These are phyloP conservation scores for Siphamia tubifer DNA, from an alignment of 2,113 vertebrate species.

Conservation along the genomic window DNA sequence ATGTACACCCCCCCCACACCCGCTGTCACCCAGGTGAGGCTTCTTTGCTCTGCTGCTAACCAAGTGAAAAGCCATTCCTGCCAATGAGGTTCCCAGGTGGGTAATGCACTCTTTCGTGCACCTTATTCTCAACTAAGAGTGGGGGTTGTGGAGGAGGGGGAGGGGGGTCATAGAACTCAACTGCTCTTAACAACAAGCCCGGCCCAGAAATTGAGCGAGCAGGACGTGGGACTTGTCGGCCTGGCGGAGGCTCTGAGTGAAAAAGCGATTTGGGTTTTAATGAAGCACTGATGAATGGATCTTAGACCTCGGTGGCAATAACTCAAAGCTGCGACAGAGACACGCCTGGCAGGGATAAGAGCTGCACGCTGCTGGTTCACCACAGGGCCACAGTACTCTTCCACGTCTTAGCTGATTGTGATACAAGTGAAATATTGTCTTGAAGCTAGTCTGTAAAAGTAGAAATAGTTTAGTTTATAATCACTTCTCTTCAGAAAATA, in stretches of 20 bases:
- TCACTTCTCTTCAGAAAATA: too few relatives aligned
- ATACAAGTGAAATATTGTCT: slow-evolving; percentile 1
- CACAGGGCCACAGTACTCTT: slow-evolving; percentile 24
- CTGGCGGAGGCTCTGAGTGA: slow-evolving; percentile 45
- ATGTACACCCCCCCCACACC: background rate
- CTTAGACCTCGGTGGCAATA: slow-evolving; percentile 57
- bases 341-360: slow-evolving; percentile 48
- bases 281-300: slow-evolving; percentile 69
- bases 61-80: slow-evolving; percentile 38
- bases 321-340: slow-evolving; percentile 60
- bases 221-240: slow-evolving; percentile 48
- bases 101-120: slow-evolving; percentile 45
- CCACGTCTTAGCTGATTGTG: slow-evolving; percentile 10
- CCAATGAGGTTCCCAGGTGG: slow-evolving; percentile 37
- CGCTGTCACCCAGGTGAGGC: slow-evolving; percentile 34
- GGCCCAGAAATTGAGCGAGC: slow-evolving; percentile 30
- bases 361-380: slow-evolving; percentile 50
- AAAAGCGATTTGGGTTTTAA: slow-evolving; percentile 71
- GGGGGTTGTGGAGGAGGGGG: background rate
- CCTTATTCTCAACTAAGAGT: slow-evolving; percentile 36
- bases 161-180: slow-evolving; percentile 7
- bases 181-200: slow-evolving; percentile 36
- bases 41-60: slow-evolving; percentile 13
- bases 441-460: background rate
- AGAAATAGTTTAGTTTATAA: background rate